These are phyloP conservation scores for Hyaena hyaena DNA, from an alignment of 2,113 vertebrate genomes.

Conservation along the genomic window DNA sequence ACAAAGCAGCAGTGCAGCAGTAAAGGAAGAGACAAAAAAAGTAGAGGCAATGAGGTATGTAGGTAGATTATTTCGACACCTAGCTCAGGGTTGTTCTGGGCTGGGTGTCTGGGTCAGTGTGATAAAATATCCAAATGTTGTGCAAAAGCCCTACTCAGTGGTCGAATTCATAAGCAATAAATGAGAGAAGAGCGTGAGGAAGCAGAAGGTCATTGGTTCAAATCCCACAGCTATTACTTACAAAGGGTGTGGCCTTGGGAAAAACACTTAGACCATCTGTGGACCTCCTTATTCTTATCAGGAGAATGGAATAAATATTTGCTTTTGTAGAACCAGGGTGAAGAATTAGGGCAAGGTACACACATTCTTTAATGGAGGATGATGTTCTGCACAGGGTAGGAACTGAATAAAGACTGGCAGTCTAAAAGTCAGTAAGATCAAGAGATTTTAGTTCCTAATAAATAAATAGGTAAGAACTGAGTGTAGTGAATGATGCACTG, in stretches of 20 bases:
- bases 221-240: not conserved
- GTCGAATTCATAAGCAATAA: not conserved
- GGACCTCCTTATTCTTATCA: not conserved
- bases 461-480: not conserved
- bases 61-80: not conserved
- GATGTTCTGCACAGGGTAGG: not conserved
- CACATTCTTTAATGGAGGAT: not conserved
- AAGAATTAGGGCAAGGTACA: not conserved
- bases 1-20: not conserved
- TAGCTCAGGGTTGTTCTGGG: not conserved
- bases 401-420: not conserved
- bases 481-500: not conserved
- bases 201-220: not conserved
- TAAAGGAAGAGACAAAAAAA: not conserved
- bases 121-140: not conserved
- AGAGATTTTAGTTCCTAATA: not conserved
- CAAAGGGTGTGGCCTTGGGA: not conserved
- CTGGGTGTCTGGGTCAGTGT: not conserved
- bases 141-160: not conserved
- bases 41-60: fast-evolving
- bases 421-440: not conserved
- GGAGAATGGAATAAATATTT: not conserved
- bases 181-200: not conserved
- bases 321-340: not conserved
- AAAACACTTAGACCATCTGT: not conserved